A percentile compares a stretch with the other conserved stretches of the same genome.
These are phyloP conservation scores for Rotaria socialis DNA, from an alignment of 2,888 invertebrate genomes.

Conservation along the genomic window DNA sequence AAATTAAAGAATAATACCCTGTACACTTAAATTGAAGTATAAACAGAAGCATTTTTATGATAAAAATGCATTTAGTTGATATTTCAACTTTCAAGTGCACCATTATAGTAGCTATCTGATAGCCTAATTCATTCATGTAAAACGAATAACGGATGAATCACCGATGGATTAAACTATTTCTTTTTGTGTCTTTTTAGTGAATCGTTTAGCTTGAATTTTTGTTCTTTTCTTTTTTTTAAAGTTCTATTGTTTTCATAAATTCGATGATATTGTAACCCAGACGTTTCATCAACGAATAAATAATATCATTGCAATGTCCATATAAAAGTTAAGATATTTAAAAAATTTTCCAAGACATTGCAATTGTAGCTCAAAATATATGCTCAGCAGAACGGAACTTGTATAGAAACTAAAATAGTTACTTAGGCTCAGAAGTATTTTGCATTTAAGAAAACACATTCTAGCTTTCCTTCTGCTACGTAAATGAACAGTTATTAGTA, in stretches of 20 bases:
- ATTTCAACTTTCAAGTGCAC: constrained; percentile 52
- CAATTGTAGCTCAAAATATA: too few species aligned
- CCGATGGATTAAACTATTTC: not conserved
- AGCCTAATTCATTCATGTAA: constrained; percentile 50
- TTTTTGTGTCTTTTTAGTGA: not conserved
- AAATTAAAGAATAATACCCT: too few species aligned
- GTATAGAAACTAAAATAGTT: too few species aligned
- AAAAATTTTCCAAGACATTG: too few species aligned
- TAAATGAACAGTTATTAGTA: too few species aligned
- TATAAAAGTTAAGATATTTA: not conserved
- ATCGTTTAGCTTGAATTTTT: not conserved
- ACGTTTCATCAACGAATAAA: not conserved
- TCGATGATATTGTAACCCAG: not conserved
- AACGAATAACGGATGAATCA: not conserved
- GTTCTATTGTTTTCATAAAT: constrained; percentile 4
- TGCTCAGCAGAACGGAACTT: too few species aligned
- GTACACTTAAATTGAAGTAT: too few species aligned
- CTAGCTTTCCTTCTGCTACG: too few species aligned
- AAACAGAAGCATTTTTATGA: too few species aligned
- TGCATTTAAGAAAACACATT: too few species aligned
- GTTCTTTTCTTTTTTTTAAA: not conserved
- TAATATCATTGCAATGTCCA: constrained; percentile 41
- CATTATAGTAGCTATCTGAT: constrained; percentile 61
- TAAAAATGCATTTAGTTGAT: too few species aligned
- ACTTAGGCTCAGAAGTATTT: too few species aligned